Percentiles rank a stretch among this genome's conserved stretches.
Evolutionary conservation across 2,888 invertebrate species (phyloP).

Genomic region (Hypomecis punctinalis): DNA sequence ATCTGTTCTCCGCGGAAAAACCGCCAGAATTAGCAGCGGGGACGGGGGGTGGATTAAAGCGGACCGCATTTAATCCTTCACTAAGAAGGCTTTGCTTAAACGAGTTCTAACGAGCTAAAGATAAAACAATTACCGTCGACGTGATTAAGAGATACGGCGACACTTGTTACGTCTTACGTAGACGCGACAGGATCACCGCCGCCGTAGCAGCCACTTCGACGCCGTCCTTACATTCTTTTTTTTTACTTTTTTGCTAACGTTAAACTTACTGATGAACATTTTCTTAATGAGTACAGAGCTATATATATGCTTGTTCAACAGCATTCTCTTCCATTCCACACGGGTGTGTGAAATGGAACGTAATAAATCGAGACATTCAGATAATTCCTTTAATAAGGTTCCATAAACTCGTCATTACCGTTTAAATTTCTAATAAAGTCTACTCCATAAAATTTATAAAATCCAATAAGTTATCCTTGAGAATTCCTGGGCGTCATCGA

Average conservation of each 20-base stretch:
- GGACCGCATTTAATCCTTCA: slow-evolving; percentile 85
- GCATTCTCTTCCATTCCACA: too few species aligned
- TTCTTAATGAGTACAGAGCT: background rate
- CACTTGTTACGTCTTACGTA: slow-evolving; percentile 82
- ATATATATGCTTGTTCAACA: background rate
- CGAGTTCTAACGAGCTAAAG: slow-evolving; percentile 85
- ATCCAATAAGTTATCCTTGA: slow-evolving; percentile 62
- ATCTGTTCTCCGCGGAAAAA: slow-evolving; percentile 83
- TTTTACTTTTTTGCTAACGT: slow-evolving; percentile 33
- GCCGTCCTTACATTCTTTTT: slow-evolving; percentile 43
- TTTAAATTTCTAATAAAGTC: slow-evolving; percentile 36
- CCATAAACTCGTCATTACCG: slow-evolving; percentile 27
- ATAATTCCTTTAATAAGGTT: slow-evolving; percentile 23
- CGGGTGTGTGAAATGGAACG: background rate
- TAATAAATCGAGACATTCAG: slow-evolving; percentile 18
- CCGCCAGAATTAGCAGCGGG: slow-evolving; percentile 82
- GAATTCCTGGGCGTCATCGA: slow-evolving; percentile 53
- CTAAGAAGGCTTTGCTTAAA: slow-evolving; percentile 85
- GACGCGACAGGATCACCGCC: slow-evolving; percentile 54
- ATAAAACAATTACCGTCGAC: slow-evolving; percentile 84
- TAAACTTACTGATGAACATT: slow-evolving; percentile 22
- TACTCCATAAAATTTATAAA: slow-evolving; percentile 50
- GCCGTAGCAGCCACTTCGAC: slow-evolving; percentile 40
- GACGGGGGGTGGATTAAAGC: slow-evolving; percentile 81
- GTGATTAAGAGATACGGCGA: slow-evolving; percentile 84